A percentile compares a stretch with the other conserved stretches of the same genome.
Conservation (phyloP, 2,797 vertebrate species). For the Carcharodon carcharias region DNA sequence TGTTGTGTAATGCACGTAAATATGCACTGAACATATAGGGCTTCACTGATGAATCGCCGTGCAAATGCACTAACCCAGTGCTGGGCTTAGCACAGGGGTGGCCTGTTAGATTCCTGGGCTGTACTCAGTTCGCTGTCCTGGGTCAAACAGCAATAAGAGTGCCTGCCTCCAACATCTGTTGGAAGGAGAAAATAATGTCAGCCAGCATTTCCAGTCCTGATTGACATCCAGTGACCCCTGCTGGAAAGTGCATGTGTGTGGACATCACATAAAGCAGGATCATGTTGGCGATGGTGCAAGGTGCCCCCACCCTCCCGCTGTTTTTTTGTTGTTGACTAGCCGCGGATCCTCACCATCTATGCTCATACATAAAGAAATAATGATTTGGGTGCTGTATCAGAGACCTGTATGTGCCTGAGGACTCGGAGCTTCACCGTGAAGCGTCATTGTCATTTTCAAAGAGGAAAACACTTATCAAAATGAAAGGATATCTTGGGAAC, state of each 20-base stretch:
- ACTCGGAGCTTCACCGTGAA: not conserved
- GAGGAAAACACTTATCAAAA: not conserved
- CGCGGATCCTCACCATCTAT: not conserved
- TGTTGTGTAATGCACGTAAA: not conserved
- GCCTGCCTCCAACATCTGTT: not conserved
- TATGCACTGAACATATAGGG: not conserved
- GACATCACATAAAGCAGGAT: not conserved
- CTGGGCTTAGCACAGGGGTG: not conserved
- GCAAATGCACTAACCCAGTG: not conserved
- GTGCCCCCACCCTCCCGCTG: not conserved
- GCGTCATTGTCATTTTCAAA: not conserved
- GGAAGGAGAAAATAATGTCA: not conserved
- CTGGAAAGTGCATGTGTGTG: not conserved
- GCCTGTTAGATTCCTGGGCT: not conserved
- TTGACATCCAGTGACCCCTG: constrained; percentile 34
- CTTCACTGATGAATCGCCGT: not conserved
- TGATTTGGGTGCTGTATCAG: not conserved
- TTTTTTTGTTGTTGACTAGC: not conserved
- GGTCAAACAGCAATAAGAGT: not conserved
- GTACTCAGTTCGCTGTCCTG: not conserved
- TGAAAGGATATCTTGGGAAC: not conserved
- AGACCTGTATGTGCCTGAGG: not conserved
- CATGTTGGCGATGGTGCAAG: not conserved
- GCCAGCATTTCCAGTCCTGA: constrained; percentile 1
- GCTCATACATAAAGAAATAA: not conserved